A percentile compares a stretch with the other conserved stretches of the same genome.
Conservation (phyloP, 2,888 invertebrate genomes). For the Sphaeridia pumilis region DNA sequence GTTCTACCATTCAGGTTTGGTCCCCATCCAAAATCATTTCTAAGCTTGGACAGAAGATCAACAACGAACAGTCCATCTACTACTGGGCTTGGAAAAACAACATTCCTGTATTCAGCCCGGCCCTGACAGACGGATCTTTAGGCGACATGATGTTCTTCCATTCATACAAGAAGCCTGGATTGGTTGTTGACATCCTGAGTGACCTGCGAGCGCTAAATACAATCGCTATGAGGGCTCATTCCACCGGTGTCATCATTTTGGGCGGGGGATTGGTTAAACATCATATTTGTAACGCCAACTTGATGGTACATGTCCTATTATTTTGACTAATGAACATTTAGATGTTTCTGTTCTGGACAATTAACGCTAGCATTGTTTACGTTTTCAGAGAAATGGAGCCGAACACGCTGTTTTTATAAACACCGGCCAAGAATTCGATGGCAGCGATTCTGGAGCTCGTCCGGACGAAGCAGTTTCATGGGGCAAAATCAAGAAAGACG, state of each 20-base stretch:
- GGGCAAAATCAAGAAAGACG: slow-evolving; percentile 88
- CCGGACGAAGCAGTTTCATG: slow-evolving; percentile 98
- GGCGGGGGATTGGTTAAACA: slow-evolving; percentile 98
- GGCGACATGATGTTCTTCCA: slow-evolving; percentile 99
- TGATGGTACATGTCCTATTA: slow-evolving; percentile 58
- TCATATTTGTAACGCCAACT: slow-evolving; percentile 97
- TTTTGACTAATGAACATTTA: neutral
- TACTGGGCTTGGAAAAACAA: slow-evolving; percentile 95
- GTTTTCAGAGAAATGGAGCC: slow-evolving; percentile 74
- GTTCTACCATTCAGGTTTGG: slow-evolving; percentile 60
- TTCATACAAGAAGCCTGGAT: slow-evolving; percentile 81
- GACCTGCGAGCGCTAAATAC: slow-evolving; percentile 82
- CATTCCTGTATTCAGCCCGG: slow-evolving; percentile 96
- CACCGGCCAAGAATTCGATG: slow-evolving; percentile 92
- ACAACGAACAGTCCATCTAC: slow-evolving; percentile 81
- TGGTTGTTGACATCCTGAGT: slow-evolving; percentile 81
- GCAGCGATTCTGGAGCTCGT: slow-evolving; percentile 91
- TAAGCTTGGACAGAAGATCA: slow-evolving; percentile 77
- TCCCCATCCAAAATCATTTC: slow-evolving; percentile 79
- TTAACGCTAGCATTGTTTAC: neutral
- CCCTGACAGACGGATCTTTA: slow-evolving; percentile 90
- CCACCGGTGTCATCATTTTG: slow-evolving; percentile 92
- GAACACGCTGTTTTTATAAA: slow-evolving; percentile 92
- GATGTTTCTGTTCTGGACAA: neutral
- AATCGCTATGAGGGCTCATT: slow-evolving; percentile 82